Evolutionary conservation across 2,888 invertebrate species (phyloP).

Genomic region (Schrankia costaestrigalis): DNA sequence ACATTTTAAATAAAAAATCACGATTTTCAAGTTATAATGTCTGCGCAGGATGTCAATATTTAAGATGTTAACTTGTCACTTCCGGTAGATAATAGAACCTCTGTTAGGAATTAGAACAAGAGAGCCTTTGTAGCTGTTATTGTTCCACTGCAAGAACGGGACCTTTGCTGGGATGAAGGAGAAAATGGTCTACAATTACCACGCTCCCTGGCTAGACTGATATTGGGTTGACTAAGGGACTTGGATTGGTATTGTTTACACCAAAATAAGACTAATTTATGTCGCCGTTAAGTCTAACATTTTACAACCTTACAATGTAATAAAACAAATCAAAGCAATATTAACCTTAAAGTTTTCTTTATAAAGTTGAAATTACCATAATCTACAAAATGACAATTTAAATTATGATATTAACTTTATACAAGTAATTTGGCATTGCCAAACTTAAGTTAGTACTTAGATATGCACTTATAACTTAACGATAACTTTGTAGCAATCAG

Average conservation of each 20-base stretch:
- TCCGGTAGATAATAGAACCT: slow-evolving; percentile 26
- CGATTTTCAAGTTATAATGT: too few relatives aligned
- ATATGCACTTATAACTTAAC: too few relatives aligned
- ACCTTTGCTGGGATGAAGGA: neutral
- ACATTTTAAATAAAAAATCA: too few relatives aligned
- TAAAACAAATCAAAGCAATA: slow-evolving; percentile 22
- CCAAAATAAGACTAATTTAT: too few relatives aligned
- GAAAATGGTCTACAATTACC: neutral
- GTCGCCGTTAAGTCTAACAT: slow-evolving; percentile 30
- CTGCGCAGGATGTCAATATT: slow-evolving; percentile 36
- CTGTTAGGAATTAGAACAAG: slow-evolving; percentile 25
- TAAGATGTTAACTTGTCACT: slow-evolving; percentile 29
- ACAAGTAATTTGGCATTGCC: slow-evolving; percentile 26
- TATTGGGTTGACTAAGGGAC: too few relatives aligned
- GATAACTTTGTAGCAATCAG: slow-evolving; percentile 6
- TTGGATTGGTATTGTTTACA: too few relatives aligned
- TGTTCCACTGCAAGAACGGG: slow-evolving; percentile 14
- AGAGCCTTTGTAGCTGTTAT: slow-evolving; percentile 19
- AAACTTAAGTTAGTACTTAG: slow-evolving; percentile 12
- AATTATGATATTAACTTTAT: slow-evolving; percentile 56
- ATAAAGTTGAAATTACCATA: slow-evolving; percentile 29
- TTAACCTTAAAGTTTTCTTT: slow-evolving; percentile 17
- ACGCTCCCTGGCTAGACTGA: too few relatives aligned
- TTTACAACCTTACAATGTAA: slow-evolving; percentile 23
- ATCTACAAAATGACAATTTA: slow-evolving; percentile 39